Conservation (phyloP, 2,113 vertebrate species). For the Ciconia stormi region DNA sequence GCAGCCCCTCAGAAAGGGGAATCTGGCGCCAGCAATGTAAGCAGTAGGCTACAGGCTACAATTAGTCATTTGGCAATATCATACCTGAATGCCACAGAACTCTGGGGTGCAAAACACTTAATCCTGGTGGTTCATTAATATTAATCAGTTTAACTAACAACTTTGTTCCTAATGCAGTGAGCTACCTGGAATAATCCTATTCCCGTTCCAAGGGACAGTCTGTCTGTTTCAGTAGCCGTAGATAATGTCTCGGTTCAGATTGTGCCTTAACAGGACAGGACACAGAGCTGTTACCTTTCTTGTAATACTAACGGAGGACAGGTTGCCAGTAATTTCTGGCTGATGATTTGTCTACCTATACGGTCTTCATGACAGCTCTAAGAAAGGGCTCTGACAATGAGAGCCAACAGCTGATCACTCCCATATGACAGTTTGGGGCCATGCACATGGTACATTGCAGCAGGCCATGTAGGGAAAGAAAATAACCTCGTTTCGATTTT, state of each 20-base stretch:
- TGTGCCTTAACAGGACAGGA: not conserved
- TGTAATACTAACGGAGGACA: not conserved
- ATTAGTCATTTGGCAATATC: not conserved
- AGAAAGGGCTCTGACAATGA: not conserved
- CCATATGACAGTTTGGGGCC: not conserved
- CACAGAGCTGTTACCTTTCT: not conserved
- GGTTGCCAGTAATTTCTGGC: not conserved
- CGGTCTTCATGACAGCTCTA: not conserved
- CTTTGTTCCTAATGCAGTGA: not conserved
- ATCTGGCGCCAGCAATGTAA: accelerated
- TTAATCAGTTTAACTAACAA: not conserved
- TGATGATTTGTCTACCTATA: not conserved
- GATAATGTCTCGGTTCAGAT: not conserved
- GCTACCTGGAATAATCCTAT: not conserved
- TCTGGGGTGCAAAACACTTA: not conserved
- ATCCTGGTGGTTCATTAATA: not conserved
- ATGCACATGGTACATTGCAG: accelerated
- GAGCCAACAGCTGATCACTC: not conserved
- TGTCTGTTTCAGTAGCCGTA: too few relatives aligned
- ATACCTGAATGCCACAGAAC: too few relatives aligned
- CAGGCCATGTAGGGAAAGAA: not conserved
- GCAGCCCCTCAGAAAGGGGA: not conserved
- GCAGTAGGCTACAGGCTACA: not conserved
- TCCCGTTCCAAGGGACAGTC: not conserved
- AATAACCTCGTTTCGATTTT: too few relatives aligned